These are phyloP conservation scores for Eulimnadia texana DNA, from an alignment of 1,140 invertebrate genomes.

Conservation along the genomic window DNA sequence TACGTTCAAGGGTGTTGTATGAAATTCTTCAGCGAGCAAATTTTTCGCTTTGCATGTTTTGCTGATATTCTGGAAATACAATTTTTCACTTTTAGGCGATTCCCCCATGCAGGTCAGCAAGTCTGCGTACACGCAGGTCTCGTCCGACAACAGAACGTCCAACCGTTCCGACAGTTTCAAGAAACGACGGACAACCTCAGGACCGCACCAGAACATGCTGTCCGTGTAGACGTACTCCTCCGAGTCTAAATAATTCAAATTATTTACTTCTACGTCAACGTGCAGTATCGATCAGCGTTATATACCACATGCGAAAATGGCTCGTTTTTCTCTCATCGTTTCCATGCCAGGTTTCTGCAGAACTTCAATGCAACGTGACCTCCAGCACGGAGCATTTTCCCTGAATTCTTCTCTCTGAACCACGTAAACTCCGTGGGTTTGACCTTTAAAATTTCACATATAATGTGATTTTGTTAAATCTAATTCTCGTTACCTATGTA, in stretches of 20 bases:
- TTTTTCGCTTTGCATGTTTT: constrained; percentile 22
- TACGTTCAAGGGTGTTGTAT: constrained; percentile 25
- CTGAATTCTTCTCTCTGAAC: constrained; percentile 19
- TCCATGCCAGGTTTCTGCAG: constrained; percentile 32
- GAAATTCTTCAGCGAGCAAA: constrained; percentile 26
- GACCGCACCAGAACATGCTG: constrained; percentile 33
- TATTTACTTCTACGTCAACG: constrained; percentile 14
- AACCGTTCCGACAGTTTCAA: constrained; percentile 25
- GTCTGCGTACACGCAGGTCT: constrained; percentile 37
- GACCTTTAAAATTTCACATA: background rate
- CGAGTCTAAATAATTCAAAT: constrained; percentile 7
- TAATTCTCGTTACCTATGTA: constrained; percentile 21
- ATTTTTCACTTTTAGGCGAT: constrained; percentile 24
- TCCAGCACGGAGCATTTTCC: constrained; percentile 18
- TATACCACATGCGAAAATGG: constrained; percentile 23
- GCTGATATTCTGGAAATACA: constrained; percentile 19
- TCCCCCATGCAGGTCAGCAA: constrained; percentile 33
- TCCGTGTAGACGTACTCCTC: constrained; percentile 31
- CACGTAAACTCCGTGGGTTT: constrained; percentile 35
- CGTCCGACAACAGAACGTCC: constrained; percentile 26
- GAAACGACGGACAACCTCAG: constrained; percentile 27
- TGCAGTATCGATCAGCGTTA: background rate
- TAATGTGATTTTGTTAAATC: background rate
- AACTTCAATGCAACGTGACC: constrained; percentile 28
- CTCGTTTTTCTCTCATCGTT: constrained; percentile 27